Base-by-base conservation (phyloP, 2,113 vertebrate species). In the Istiophorus platypterus region DNA sequence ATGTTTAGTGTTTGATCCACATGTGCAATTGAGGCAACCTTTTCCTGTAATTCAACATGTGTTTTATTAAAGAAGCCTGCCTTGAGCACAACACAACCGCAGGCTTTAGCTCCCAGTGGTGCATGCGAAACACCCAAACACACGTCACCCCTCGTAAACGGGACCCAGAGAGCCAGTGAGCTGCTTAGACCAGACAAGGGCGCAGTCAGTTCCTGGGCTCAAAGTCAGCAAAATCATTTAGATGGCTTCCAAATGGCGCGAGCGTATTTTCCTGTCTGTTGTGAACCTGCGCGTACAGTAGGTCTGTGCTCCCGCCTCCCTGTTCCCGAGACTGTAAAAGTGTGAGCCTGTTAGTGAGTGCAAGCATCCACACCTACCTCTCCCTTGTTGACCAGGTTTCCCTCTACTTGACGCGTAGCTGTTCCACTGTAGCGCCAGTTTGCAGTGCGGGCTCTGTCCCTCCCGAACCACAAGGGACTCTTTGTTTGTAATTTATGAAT, bases 401-500 rank as follows among this genome's bases (percentile, higher is more conserved):
- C 49, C 77, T 80, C 67, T 76, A 79, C 81, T 77, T 79, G 88
- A 88, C 63, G 45, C 41, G 3, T 37, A 24, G 61, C 66, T 39
- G 52, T 76, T 85, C 70, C 71, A 71, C 77, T 22, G 58, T 67
- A 76, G 77, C 47, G 42, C 72, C 79, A 42, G 82, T 81, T 72
- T 22, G 66, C 74, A 87, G 82, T 42, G 73, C 57, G 62, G 45
- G 61, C 72, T 68, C 34, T 20, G 82, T 82, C 85, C 88, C 81
- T 91, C 88, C 85, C 87, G 85, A 90, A 92, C 90, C 92, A 93
- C 94, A 93, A 92, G 91, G 81, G 89, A 89, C 78, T 83, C 88
- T 91, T 92, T 93, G 89, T 91, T 92, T 84, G 86, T 89, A 79
- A 91, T 90, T 92, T 89, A 86, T 93, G 85, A 91, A 91, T 94